These are phyloP conservation scores for Melipona beecheii DNA, from an alignment of 2,888 invertebrate genomes.

Conservation along the genomic window DNA sequence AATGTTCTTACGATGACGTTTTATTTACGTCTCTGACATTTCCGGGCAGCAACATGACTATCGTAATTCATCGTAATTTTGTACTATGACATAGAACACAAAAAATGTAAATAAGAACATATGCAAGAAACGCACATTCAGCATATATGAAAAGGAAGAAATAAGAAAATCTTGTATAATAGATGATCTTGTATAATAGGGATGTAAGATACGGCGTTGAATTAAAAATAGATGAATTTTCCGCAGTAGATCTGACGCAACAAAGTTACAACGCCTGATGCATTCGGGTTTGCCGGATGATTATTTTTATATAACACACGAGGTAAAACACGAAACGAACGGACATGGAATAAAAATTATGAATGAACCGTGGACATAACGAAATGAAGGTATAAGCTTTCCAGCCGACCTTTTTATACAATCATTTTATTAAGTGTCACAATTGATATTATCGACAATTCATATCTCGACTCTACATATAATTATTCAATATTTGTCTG, in stretches of 20 bases:
- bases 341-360: neutral
- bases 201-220: neutral
- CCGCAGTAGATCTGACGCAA: neutral
- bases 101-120: neutral
- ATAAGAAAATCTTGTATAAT: neutral
- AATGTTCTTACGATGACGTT: neutral
- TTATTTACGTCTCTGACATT: too few species aligned
- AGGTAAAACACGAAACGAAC: neutral
- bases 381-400: neutral
- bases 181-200: too few species aligned
- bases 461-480: slow-evolving; percentile 58
- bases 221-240: neutral
- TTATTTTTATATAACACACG: neutral
- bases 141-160: too few species aligned
- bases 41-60: neutral
- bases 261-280: neutral
- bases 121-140: neutral
- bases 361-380: neutral
- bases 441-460: slow-evolving; percentile 60
- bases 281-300: neutral
- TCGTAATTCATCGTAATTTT: neutral
- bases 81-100: neutral
- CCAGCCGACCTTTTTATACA: slow-evolving; percentile 56
- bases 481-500: slow-evolving; percentile 64
- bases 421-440: slow-evolving; percentile 68